These are phyloP conservation scores for Galaxias olidus DNA, from an alignment of 2,797 vertebrate genomes.

Conservation along the genomic window DNA sequence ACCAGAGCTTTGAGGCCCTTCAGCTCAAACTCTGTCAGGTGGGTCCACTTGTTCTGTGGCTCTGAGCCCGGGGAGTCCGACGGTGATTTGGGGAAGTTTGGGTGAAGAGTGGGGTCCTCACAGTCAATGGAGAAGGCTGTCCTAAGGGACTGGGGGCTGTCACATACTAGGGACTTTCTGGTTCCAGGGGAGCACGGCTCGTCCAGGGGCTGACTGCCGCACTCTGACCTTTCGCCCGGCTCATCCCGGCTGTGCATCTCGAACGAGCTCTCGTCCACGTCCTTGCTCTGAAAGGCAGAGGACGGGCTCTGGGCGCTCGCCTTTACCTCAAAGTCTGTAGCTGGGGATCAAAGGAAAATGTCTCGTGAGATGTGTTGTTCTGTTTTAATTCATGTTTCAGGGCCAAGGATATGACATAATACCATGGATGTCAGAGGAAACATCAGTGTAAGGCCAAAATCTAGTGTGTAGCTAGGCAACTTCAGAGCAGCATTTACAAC, in stretches of 20 bases:
- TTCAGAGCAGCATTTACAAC: conserved; percentile 19
- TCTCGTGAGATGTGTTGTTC: too few species aligned
- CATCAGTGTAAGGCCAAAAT: conserved; percentile 10
- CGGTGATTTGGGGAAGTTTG: conserved; percentile 85
- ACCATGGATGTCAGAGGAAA: not conserved
- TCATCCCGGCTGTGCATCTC: conserved; percentile 80
- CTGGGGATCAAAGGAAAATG: too few species aligned
- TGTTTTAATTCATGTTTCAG: too few species aligned
- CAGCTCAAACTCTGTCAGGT: conserved; percentile 94
- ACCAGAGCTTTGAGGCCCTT: conserved; percentile 90
- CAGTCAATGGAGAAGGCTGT: conserved; percentile 84
- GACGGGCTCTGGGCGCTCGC: conserved; percentile 83
- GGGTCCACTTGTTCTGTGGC: conserved; percentile 82
- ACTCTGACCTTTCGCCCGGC: conserved; percentile 73
- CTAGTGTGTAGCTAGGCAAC: conserved; percentile 17
- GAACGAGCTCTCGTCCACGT: conserved; percentile 89
- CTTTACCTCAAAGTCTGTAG: conserved; percentile 83
- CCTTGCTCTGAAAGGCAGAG: conserved; percentile 85
- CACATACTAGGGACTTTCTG: conserved; percentile 67
- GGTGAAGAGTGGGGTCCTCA: conserved; percentile 72
- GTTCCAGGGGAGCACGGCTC: conserved; percentile 78
- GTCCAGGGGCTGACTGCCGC: conserved; percentile 63
- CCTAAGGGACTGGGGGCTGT: conserved; percentile 76
- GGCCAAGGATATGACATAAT: too few species aligned
- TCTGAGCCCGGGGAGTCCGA: conserved; percentile 83